Percentiles rank a stretch among this genome's conserved stretches.
Evolutionary conservation across 1,140 invertebrate species (phyloP).

Genomic region (Palaemon carinicauda): DNA sequence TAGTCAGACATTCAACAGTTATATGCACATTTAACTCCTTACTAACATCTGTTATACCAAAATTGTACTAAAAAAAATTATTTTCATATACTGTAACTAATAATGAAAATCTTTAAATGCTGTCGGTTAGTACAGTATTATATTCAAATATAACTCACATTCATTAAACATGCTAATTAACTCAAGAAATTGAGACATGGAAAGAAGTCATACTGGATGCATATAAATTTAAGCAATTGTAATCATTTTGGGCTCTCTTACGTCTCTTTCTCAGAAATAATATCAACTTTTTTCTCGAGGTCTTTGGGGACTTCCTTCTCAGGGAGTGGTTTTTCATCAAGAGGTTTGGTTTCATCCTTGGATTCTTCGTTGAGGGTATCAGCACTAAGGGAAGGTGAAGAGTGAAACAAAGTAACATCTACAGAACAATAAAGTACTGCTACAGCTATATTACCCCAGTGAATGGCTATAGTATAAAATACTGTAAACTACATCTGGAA

Average conservation of each 20-base stretch:
- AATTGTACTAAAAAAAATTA: too few species aligned
- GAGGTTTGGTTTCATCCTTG: constrained; percentile 26
- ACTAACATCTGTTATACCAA: too few species aligned
- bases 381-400: constrained; percentile 24
- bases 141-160: too few species aligned
- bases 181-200: not conserved
- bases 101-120: too few species aligned
- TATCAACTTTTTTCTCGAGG: constrained; percentile 37
- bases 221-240: not conserved
- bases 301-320: constrained; percentile 38
- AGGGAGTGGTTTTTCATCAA: constrained; percentile 29
- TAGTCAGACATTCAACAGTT: too few species aligned
- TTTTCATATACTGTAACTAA: too few species aligned
- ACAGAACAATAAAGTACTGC: not conserved
- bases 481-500: too few species aligned
- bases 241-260: constrained; percentile 13
- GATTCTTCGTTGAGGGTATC: constrained; percentile 41
- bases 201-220: not conserved
- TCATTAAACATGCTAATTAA: too few species aligned
- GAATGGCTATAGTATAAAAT: not conserved
- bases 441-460: not conserved
- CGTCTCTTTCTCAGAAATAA: constrained; percentile 33
- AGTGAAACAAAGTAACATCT: not conserved
- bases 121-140: too few species aligned
- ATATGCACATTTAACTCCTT: too few species aligned